Evolutionary conservation across 2,888 invertebrate species (phyloP), one percentile per base, ranked within the genome.

Genomic region (Luperina testacea): DNA sequence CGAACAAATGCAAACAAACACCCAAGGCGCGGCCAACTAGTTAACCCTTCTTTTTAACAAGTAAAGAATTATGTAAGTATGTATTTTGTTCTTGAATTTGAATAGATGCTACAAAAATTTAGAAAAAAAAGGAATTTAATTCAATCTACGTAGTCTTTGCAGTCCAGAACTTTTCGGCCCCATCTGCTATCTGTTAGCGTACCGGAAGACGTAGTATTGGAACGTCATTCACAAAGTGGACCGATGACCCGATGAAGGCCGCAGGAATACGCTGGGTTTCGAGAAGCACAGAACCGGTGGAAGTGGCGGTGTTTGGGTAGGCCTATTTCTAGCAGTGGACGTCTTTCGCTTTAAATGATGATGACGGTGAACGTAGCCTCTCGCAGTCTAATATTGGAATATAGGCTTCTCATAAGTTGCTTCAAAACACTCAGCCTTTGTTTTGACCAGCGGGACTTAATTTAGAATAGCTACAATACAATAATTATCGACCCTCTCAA

Each of bases 401-500:
- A 48, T 17, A 38, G 8, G 13, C 17, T 0, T 20, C 1, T 2
- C 5, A 0, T n/a, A n/a, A 11, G n/a, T 51, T 9, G 11, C 15
- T 42, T 24, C 27, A 57, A 8, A 75, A 8, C 2, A 17, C 11
- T 9, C 17, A 9, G 27, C 24, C 24, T 45, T 57, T 5, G 32
- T 24, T 42, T 27, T 15, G 17, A 17, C 11, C 8, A 59, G 4
- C 8, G 15, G 0, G 17, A 42, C 27, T 53, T 27, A 53, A 24
- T n/a, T 32, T 27, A 38, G 17, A 53, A 53, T 48, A 45, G 3
- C 4, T 45, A 15, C 20, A 5, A 38, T 48, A 32, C 32, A 32
- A 32, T 32, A n/a, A n/a, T n/a, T n/a, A 45, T 20, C 5, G 38
- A 63, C 38, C 45, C 51, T 72, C 48, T 69, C 64, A 32, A 81